Base-by-base conservation (phyloP, 2,797 vertebrate genomes). In the Gallirallus australis region DNA sequence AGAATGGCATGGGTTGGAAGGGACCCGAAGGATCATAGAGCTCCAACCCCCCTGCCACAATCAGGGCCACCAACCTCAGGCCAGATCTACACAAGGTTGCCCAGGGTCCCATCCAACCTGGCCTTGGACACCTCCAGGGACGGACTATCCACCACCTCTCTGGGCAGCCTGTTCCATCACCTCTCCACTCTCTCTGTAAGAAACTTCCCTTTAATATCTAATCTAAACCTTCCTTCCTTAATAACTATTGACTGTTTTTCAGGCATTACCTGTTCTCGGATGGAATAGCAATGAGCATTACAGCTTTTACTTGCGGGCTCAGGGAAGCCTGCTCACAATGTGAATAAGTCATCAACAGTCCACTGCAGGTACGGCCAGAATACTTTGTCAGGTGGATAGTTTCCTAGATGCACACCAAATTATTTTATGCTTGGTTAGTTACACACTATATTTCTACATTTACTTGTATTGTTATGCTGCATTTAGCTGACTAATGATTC, bases 341-440 rank as follows among this genome's bases (percentile, higher is more conserved):
- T 91, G 70, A 93, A 86, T 96, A 97, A 97, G 83, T 93, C 85
- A 97, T 97, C 89, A 97, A 79, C 27, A 17, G n/a, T 78, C 82
- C 71, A 80, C 53, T 96, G 60, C 65, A 94, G 82, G 87, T 97
- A 86, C 69, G 83, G 57, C 47, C 80, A 94, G 93, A 94, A 82
- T 91, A 96, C 53, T 96, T 97, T 87, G 63, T 97, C 90, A 98
- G 93, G 86, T 96, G 94, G 89, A 90, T 92, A 86, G 89, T 86
- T 96, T 97, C 59, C 42, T 76, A 91, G 79, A 90, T 94, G 52
- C 71, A 93, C 94, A 97, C 92, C 88, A 96, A 97, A 97, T 97
- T 97, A 97, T 97, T 98, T 96, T 95, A 97, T 98, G 97, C 66
- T 92, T 98, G 94, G 96, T 97, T 97, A 97, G 95, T 94, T 97